These are phyloP conservation scores for Agrochola macilenta DNA, from an alignment of 2,888 invertebrate genomes.

Conservation along the genomic window DNA sequence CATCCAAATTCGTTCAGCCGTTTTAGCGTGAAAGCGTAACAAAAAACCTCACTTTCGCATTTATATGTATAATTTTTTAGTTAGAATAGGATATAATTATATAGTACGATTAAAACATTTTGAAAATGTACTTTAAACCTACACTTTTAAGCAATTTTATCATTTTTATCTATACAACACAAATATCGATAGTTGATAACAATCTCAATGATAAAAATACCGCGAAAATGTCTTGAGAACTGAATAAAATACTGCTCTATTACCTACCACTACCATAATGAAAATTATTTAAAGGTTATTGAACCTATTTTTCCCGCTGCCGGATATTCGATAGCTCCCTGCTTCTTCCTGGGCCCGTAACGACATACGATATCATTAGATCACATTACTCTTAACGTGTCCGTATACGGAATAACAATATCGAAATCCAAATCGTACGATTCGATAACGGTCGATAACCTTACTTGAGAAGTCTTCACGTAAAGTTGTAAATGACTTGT, in stretches of 20 bases:
- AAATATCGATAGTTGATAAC: conserved; percentile 14
- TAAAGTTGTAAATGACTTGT: background rate
- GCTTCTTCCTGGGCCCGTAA: background rate
- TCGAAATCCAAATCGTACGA: conserved; percentile 5
- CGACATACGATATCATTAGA: conserved; percentile 21
- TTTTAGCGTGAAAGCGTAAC: too few species aligned
- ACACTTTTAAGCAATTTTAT: background rate
- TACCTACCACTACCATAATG: background rate
- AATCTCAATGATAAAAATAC: background rate
- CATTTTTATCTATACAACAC: background rate
- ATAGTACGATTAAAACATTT: background rate
- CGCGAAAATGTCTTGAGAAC: background rate
- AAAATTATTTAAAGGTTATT: conserved; percentile 5
- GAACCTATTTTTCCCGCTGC: conserved; percentile 12
- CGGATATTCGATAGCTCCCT: conserved; percentile 22
- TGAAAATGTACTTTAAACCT: background rate
- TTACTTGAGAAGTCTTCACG: background rate
- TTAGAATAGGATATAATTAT: too few species aligned
- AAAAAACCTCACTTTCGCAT: too few species aligned
- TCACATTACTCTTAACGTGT: conserved; percentile 27
- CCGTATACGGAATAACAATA: conserved; percentile 10
- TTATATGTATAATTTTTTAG: too few species aligned
- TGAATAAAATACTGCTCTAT: background rate
- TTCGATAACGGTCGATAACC: conserved; percentile 36
- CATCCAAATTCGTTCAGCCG: too few species aligned